Evolutionary conservation across 1,140 invertebrate species (phyloP), one percentile per base, ranked within the genome.

Genomic region (Conus betulinus): DNA sequence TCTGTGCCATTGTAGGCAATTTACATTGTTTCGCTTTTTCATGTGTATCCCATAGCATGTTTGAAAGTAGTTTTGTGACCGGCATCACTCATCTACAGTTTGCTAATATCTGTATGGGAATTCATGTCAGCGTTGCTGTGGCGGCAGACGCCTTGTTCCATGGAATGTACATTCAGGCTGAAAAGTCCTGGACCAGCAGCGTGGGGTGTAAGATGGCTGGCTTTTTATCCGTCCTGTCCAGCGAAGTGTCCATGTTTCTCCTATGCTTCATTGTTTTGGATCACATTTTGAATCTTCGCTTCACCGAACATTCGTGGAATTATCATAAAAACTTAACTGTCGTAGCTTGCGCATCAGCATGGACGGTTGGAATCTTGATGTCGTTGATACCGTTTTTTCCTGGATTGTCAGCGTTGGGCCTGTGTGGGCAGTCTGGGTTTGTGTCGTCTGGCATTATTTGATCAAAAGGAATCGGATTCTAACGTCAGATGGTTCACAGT

Each of bases 1-100:
- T 89, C 11, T 25, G 82, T 39, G 89, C 92, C 10, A 51, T 92
- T 20, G 7, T 91, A 0, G 92, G 92, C 39, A 93, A 93, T 71
- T 71, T 71, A 6, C 20, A 5, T 71, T 71, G 13, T 20, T 20
- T 71, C 39, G 39, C 39, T 39, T 39, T 39, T 39, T 39, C 39
- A 39, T 20, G 57, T 60, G 0, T 0, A 11, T 60, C 15, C 15
- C 8, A 60, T 0, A 60, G 15, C 57, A 15, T 60, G 8, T 60
- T 60, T 15, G 57, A 15, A 60, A 60, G 15, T 11, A 60, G 8
- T 8, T 60, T 71, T 6, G 11, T 20, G 67, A 71, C 67, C 6
- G 3, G 11, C 23, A 4, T 71, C 20, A 7, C 20, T 71, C 23
- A 71, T n/a, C 67, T n/a, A 6, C 67, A 71, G 11, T 11, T 71